These are phyloP conservation scores for Pipistrellus kuhlii DNA, from an alignment of 2,797 vertebrate species.

Conservation along the genomic window DNA sequence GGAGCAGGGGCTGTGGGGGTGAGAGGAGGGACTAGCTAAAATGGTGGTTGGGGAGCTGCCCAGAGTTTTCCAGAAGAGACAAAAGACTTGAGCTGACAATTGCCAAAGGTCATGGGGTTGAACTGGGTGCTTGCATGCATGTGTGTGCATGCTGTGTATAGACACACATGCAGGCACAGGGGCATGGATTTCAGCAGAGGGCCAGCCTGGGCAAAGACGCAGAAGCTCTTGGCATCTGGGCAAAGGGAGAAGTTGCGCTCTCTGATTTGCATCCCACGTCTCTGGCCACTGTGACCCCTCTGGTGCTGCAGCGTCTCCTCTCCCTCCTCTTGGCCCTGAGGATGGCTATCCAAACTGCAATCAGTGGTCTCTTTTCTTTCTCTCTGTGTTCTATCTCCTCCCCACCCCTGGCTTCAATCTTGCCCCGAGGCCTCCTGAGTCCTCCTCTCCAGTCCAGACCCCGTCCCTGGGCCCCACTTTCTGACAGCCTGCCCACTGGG, in stretches of 20 bases:
- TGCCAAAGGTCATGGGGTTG: not conserved
- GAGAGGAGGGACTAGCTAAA: not conserved
- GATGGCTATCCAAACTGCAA: not conserved
- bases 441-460: not conserved
- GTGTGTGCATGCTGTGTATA: not conserved
- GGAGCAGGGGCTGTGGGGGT: not conserved
- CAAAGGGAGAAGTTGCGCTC: not conserved
- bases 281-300: not conserved
- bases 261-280: not conserved
- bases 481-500: not conserved
- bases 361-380: not conserved
- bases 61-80: not conserved
- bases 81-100: not conserved
- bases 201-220: not conserved
- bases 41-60: not conserved
- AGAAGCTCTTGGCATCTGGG: not conserved
- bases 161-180: not conserved
- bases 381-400: not conserved
- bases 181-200: not conserved
- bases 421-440: not conserved
- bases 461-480: not conserved
- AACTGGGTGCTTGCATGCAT: not conserved
- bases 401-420: not conserved
- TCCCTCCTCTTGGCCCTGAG: not conserved
- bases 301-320: not conserved